Evolutionary conservation across 1,140 invertebrate genomes (phyloP).

Genomic region (Mamestra configurata): DNA sequence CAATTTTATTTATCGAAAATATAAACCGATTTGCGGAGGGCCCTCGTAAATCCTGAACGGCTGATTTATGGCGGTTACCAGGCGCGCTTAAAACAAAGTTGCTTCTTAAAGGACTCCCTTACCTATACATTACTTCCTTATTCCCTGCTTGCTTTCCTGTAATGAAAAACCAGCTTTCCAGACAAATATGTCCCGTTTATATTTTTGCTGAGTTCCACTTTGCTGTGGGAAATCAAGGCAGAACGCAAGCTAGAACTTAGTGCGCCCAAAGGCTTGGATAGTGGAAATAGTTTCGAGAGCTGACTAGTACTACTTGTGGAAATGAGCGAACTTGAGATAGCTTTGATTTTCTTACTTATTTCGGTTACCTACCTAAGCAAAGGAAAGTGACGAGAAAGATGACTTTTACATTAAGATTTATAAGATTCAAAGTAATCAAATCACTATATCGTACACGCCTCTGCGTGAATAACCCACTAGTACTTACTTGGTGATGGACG

Average conservation of each 20-base stretch:
- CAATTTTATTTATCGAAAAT: constrained; percentile 88
- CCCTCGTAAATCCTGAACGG: constrained; percentile 82
- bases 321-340: too few relatives aligned
- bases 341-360: too few relatives aligned
- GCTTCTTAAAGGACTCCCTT: constrained; percentile 75
- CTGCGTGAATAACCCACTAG: too few relatives aligned
- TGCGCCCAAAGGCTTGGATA: too few relatives aligned
- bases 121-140: constrained; percentile 52
- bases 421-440: too few relatives aligned
- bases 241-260: too few relatives aligned
- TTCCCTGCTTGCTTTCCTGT: constrained; percentile 29
- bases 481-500: neutral
- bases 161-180: constrained; percentile 37
- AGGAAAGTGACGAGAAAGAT: too few relatives aligned
- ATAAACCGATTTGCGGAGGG: constrained; percentile 87
- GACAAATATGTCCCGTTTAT: neutral
- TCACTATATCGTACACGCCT: too few relatives aligned
- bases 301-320: too few relatives aligned
- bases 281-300: too few relatives aligned
- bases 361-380: too few relatives aligned
- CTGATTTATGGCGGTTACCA: constrained; percentile 85
- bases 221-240: neutral
- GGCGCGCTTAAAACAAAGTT: constrained; percentile 79
- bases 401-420: too few relatives aligned
- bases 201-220: neutral